phyloP scores from a whole-genome alignment of 2,113 vertebrate genomes.

The Phalacrocorax aristotelis region DNA sequence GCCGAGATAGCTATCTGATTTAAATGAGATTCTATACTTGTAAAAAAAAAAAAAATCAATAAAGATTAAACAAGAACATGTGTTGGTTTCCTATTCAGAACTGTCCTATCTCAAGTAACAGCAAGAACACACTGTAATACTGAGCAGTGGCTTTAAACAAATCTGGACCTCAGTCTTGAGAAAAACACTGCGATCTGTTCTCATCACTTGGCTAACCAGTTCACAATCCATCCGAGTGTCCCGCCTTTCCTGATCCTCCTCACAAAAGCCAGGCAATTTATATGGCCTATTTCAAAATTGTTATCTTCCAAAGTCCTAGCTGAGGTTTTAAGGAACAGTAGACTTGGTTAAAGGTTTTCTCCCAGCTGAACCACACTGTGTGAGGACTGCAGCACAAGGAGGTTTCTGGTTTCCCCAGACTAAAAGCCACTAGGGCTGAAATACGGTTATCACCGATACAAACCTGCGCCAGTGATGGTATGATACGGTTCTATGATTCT shows the following conservation, averaged over 20 bases:
- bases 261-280: not conserved
- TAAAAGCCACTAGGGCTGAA: not conserved
- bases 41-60: slow-evolving; percentile 26
- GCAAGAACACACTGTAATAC: not conserved
- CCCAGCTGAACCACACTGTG: too few species aligned
- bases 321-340: not conserved
- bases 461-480: not conserved
- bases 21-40: slow-evolving; percentile 55
- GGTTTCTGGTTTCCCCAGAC: not conserved
- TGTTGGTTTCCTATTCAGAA: slow-evolving; percentile 1
- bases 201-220: accelerated
- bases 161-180: not conserved
- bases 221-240: not conserved
- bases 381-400: not conserved
- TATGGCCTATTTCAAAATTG: not conserved
- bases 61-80: slow-evolving; percentile 24
- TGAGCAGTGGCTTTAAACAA: not conserved
- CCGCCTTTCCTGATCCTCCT: not conserved
- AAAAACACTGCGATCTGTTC: not conserved
- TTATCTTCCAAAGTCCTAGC: not conserved
- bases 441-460: not conserved
- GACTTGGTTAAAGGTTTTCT: not conserved
- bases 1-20: slow-evolving; percentile 16
- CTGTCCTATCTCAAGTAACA: not conserved
- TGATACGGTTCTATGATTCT: too few species aligned